Percentiles rank a stretch among this genome's conserved stretches.
Conservation (phyloP, 2,888 invertebrate species). For the Cacoxenus indagator region DNA sequence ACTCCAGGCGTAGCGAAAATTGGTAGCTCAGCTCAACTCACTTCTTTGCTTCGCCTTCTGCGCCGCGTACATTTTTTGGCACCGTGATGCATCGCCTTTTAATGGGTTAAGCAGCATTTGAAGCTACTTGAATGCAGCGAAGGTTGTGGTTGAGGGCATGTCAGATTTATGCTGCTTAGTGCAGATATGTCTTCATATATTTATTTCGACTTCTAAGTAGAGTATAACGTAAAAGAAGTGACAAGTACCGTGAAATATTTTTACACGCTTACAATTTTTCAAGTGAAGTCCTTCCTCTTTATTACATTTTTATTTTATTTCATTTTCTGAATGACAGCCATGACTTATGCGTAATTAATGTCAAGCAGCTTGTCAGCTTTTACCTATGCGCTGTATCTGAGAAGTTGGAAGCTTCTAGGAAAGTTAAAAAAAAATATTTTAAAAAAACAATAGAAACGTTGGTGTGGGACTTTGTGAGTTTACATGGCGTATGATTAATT, state of each 20-base stretch:
- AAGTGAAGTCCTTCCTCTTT: not conserved
- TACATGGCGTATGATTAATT: not conserved
- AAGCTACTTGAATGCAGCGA: not conserved
- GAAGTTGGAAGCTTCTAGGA: not conserved
- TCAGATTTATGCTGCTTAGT: slow-evolving; percentile 24
- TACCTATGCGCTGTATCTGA: not conserved
- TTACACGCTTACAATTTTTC: slow-evolving; percentile 1
- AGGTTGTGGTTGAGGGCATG: not conserved
- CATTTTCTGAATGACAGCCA: not conserved
- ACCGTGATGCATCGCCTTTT: not conserved
- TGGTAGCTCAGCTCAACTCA: too few relatives aligned
- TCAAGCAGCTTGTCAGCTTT: slow-evolving; percentile 13
- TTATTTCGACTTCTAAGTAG: not conserved
- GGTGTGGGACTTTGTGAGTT: not conserved
- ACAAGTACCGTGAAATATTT: not conserved
- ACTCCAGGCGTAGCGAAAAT: too few relatives aligned
- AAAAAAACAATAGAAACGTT: not conserved
- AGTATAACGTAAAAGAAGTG: not conserved
- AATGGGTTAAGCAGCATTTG: slow-evolving; percentile 1
- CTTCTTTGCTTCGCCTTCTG: too few relatives aligned
- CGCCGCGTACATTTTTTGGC: not conserved
- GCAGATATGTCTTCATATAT: not conserved
- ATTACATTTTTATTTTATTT: not conserved
- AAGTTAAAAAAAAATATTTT: not conserved
- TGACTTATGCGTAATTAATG: slow-evolving; percentile 14